These are phyloP conservation scores for Catagonus wagneri DNA, from an alignment of 2,113 vertebrate genomes.

Conservation along the genomic window DNA sequence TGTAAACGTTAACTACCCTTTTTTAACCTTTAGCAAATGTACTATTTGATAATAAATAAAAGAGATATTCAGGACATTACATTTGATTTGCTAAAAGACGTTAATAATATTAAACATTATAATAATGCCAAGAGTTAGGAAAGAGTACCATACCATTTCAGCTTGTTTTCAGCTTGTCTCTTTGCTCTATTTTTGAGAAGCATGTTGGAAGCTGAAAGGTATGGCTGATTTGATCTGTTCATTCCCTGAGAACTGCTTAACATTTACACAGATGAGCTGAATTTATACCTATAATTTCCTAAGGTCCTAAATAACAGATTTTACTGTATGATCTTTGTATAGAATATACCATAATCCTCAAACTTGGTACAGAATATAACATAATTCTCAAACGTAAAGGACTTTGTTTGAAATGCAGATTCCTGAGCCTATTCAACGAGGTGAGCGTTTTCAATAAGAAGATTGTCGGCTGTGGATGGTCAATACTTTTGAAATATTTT, in stretches of 20 bases:
- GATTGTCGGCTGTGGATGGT: background rate
- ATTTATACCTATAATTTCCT: conserved; percentile 4
- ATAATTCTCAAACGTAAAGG: conserved; percentile 1
- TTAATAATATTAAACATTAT: background rate
- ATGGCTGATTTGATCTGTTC: background rate
- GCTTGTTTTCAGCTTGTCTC: background rate
- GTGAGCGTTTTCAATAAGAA: conserved; percentile 6
- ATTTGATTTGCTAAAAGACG: conserved; percentile 19
- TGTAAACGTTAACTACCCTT: background rate
- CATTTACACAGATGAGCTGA: background rate
- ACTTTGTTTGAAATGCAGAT: background rate
- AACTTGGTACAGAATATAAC: background rate
- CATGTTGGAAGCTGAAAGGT: background rate
- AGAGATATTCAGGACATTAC: background rate
- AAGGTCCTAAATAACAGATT: conserved; percentile 30
- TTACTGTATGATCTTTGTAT: background rate
- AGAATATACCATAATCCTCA: background rate
- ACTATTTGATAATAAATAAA: background rate
- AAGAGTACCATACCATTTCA: background rate
- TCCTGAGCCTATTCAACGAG: background rate
- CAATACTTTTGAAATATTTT: conserved; percentile 23
- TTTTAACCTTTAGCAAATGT: conserved; percentile 30
- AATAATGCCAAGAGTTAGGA: background rate
- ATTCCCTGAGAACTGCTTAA: conserved; percentile 10
- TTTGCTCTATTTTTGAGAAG: conserved; percentile 15